Base-by-base conservation (phyloP, 2,797 vertebrate species). In the Coccyzus lansbergi region DNA sequence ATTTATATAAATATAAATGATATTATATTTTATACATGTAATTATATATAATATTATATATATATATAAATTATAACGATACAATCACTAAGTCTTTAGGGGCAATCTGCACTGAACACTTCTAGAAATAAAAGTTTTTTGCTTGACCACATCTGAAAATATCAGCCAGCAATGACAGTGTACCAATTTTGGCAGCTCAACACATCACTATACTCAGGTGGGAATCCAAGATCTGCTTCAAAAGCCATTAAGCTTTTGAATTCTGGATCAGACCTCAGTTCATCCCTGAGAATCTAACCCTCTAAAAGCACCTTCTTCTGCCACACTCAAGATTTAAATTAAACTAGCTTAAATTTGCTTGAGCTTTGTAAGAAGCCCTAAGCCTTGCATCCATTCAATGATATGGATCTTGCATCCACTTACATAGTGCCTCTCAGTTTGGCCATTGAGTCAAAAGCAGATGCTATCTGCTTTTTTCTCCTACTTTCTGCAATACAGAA, bases 341-440 rank as follows among this genome's bases (percentile, higher is more conserved):
- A 75, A 92, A 94, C 69, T 42, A 75, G 79, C 59, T 91, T 86
- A 65, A 91, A 91, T 72, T 83, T 94, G 89, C 72, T 81, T 44
- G 59, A 65, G 59, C 65, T 81, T 53, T 18, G 40, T 90, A 53
- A 88, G 70, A 82, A 65, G 56, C 44, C 55, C 42, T 38, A 65
- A 79, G 22, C 33, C 31, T 90, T 83, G 76, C 58, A 94, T 78
- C 34, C 38, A 75, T 65, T 94, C 53, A 20, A 49, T 65, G 92
- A 93, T 90, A 90, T 0, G 4, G 19, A 92, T 94, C 93, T 95
- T 72, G 34, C 36, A 91, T 60, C 52, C 40, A 60, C 42, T 83
- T 85, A 77, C 2, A 59, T 5, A 3, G 10, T 77, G 52, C 38
- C 31, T 93, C 70, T 74, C 60, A 64, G 20, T 90, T 70, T 93